phyloP scores from a whole-genome alignment of 2,797 vertebrate genomes.

The Micrastur ruficollis region DNA sequence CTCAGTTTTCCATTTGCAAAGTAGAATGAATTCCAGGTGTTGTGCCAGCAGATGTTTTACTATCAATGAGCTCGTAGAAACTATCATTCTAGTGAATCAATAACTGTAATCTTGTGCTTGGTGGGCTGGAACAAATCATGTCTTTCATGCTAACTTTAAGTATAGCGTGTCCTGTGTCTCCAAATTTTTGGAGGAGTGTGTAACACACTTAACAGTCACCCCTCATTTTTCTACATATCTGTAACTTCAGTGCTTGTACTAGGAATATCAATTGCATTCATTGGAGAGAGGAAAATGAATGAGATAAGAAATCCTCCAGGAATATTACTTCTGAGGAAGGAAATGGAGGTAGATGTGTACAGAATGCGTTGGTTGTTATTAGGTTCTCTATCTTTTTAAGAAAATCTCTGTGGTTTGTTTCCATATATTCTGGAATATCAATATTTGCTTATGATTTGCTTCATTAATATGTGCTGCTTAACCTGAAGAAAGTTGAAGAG shows the following conservation, averaged over 20 bases:
- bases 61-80: not conserved
- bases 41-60: not conserved
- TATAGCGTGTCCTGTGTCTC: fast-evolving
- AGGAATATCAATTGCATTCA: not conserved
- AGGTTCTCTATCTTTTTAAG: not conserved
- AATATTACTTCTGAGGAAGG: not conserved
- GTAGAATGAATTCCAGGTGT: not conserved
- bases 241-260: not conserved
- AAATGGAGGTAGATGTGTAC: not conserved
- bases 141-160: not conserved
- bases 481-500: not conserved
- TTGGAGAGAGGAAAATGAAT: not conserved
- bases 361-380: not conserved
- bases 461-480: not conserved
- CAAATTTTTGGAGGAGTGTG: not conserved
- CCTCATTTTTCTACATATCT: not conserved
- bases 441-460: not conserved
- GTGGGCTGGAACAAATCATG: not conserved
- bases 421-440: not conserved
- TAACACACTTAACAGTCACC: not conserved
- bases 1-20: not conserved
- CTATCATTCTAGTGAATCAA: not conserved
- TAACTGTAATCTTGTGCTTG: not conserved
- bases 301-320: not conserved
- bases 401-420: not conserved